Base-by-base conservation (phyloP, 1,140 invertebrate genomes). In the Idris sp. region DNA sequence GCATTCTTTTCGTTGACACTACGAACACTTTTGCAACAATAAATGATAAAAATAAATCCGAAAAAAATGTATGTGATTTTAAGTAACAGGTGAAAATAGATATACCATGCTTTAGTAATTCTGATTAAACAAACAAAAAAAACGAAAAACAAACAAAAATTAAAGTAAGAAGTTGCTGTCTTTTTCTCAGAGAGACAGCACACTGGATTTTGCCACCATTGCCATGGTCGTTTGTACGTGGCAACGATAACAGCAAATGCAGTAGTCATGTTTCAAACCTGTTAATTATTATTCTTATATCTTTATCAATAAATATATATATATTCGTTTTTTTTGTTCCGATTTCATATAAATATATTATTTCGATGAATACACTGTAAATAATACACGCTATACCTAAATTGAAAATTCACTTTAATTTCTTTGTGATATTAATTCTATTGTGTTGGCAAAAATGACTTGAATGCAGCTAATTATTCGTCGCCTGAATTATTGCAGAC, bases 281-380 rank as follows among this genome's bases (percentile, higher is more conserved):
- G 56, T 74, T 74, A 67, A 68, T 74, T 74, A 74, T 74, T 68
- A 67, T 67, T 56, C 48, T 48, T 38, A 54, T 56, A 68, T 53
- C 33, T 74, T 68, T 74, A 74, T 74, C 61, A n/a, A n/a, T n/a
- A n/a, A n/a, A n/a, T n/a, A n/a, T n/a, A n/a, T n/a, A n/a, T n/a
- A n/a, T n/a, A n/a, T 61, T 26, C 15, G 10, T 28, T 35, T 48
- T 61, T 64, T 59, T 74, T 53, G n/a, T n/a, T n/a, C n/a, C n/a
- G n/a, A n/a, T n/a, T n/a, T n/a, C n/a, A n/a, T 28, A 61, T 61
- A 67, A 54, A 74, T 61, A 74, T 40, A 61, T 56, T 68, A 41
- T 49, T 26, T 16, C 54, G 16, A 67, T 71, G 61, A 35, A 54
- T 46, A 59, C 41, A n/a, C n/a, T 44, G 56, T 62, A 62, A 54